Base-by-base conservation (phyloP, 1,140 invertebrate genomes). In the Ceratosolen solmsi region DNA sequence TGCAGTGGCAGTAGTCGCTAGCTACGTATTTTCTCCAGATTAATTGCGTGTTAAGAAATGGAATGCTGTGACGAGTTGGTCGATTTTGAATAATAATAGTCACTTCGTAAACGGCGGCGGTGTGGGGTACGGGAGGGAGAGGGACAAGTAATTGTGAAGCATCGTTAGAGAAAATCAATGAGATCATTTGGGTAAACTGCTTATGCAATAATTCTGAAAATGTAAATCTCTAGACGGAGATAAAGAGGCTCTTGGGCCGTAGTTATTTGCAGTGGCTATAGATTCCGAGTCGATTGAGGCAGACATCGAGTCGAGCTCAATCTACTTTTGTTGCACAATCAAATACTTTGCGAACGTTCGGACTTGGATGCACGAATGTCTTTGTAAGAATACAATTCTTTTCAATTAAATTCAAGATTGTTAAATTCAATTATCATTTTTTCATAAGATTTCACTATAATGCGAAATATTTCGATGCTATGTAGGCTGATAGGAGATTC, bases 141-240 rank as follows among this genome's bases (percentile, higher is more conserved):
- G 17, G 17, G 17, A 5, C n/a, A n/a, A n/a, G n/a, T n/a, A n/a
- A n/a, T n/a, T n/a, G n/a, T n/a, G n/a, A n/a, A n/a, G n/a, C n/a
- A n/a, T n/a, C n/a, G n/a, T n/a, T 5, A 8, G n/a, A 17, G 63
- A 68, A 68, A 68, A 68, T 68, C 63, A 68, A 68, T 68, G n/a
- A n/a, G n/a, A 22, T 68, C 30, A 68, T 68, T 68, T 38, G 36
- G 17, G 36, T 68, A 68, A 68, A 22, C 38, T 71, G 25, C 22
- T 38, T 46, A 5, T 49, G 30, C 11, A 71, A 46, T 41, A 71
- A 71, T 71, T 71, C 68, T 41, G 33, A 71, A 8, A 46, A 46
- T 46, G 68, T 71, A 46, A 71, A 49, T 49, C 70, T 30, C 41
- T 33, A 72, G 2, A 27, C 41, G 25, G 70, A 72, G 22, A n/a